phyloP scores from a whole-genome alignment of 2,797 vertebrate genomes.

The Lithobates sylvaticus region DNA sequence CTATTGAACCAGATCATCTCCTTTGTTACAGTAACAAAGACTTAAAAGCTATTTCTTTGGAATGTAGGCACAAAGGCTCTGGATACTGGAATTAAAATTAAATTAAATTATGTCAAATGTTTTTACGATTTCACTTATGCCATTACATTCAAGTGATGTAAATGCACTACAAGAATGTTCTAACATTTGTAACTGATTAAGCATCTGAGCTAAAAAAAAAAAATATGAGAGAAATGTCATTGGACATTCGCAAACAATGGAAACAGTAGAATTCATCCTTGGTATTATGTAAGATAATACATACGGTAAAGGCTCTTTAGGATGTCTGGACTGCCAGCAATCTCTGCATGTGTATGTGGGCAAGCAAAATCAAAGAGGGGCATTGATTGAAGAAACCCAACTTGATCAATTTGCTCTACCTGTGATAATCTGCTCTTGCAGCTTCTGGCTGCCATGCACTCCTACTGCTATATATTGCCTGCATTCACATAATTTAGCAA shows the following conservation, averaged over 20 bases:
- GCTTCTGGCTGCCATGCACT: too few species aligned
- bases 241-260: neutral
- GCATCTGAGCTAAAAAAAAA: neutral
- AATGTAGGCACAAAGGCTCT: neutral
- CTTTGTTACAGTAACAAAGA: neutral
- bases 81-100: conserved; percentile 23
- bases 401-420: too few species aligned
- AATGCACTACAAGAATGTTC: neutral
- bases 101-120: conserved; percentile 26
- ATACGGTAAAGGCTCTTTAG: too few species aligned
- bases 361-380: too few species aligned
- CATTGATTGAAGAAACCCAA: too few species aligned
- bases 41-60: neutral
- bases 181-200: conserved; percentile 33
- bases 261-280: neutral
- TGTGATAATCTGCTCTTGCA: too few species aligned
- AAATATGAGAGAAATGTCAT: neutral
- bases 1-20: neutral
- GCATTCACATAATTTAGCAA: too few species aligned
- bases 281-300: too few species aligned
- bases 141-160: conserved; percentile 13
- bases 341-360: too few species aligned
- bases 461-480: too few species aligned
- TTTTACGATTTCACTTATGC: conserved; percentile 1
- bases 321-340: too few species aligned